These are phyloP conservation scores for Hippasteria phrygiana DNA, from an alignment of 53 echinoderm and acorn worm species.

Conservation along the genomic window DNA sequence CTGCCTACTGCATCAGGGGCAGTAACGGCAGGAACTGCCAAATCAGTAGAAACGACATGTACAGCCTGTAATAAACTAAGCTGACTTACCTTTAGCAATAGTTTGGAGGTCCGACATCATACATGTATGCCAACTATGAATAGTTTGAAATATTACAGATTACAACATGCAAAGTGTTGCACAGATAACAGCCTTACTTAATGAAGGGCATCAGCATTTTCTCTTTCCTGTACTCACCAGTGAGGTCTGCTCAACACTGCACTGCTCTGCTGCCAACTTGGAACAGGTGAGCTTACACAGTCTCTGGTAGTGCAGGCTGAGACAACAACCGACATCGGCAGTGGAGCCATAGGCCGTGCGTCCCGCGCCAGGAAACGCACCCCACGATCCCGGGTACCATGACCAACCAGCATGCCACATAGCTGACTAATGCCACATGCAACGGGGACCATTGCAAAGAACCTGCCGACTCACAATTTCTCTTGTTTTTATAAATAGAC, in stretches of 20 bases:
- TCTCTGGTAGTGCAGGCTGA: conserved; percentile 53
- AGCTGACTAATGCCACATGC: conserved; percentile 62
- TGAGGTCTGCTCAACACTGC: conserved; percentile 13
- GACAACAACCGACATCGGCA: conserved; percentile 51
- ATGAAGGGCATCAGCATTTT: background rate
- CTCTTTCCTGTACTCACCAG: background rate
- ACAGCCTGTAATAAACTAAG: background rate
- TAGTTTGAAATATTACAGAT: background rate
- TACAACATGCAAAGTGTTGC: background rate
- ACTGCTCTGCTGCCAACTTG: conserved; percentile 55
- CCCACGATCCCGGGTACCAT: conserved; percentile 56
- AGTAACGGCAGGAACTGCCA: background rate
- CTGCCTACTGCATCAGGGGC: background rate
- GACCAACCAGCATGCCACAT: conserved; percentile 63
- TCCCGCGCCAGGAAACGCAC: conserved; percentile 53
- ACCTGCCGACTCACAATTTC: conserved; percentile 19
- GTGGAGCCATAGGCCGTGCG: conserved; percentile 5
- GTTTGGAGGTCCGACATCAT: background rate
- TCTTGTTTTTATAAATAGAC: conserved; percentile 49
- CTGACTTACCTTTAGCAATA: background rate
- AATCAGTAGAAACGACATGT: background rate
- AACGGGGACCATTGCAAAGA: conserved; percentile 43
- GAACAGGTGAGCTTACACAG: conserved; percentile 58
- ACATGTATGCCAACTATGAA: background rate
- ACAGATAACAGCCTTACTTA: background rate